Percentiles rank a stretch among this genome's conserved stretches.
Conservation (phyloP, 2,888 invertebrate genomes). For the Chloromyia formosa region DNA sequence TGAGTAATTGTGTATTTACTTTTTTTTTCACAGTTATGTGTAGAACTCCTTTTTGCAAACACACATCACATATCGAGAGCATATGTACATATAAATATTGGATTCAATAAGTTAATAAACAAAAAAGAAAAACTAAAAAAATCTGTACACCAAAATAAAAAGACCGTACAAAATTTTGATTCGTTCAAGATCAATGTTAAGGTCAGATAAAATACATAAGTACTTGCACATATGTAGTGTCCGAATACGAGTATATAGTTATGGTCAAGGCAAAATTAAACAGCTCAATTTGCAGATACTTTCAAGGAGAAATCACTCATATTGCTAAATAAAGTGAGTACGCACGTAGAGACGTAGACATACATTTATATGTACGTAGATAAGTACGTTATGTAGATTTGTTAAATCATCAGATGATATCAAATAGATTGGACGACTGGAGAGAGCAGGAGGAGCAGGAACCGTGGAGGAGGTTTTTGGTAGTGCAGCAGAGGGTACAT, state of each 20-base stretch:
- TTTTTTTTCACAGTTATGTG: too few relatives aligned
- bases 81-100: not conserved
- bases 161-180: conserved; percentile 23
- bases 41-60: not conserved
- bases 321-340: not conserved
- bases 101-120: not conserved
- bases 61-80: not conserved
- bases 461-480: too few relatives aligned
- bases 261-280: not conserved
- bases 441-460: too few relatives aligned
- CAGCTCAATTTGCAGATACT: conserved; percentile 8
- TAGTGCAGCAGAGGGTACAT: too few relatives aligned
- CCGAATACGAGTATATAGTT: not conserved
- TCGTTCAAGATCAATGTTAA: conserved; percentile 43
- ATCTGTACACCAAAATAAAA: not conserved
- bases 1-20: not conserved
- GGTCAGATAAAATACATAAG: conserved; percentile 35
- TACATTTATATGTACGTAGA: too few relatives aligned
- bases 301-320: conserved; percentile 25
- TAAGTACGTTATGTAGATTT: too few relatives aligned
- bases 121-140: not conserved
- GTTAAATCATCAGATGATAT: too few relatives aligned
- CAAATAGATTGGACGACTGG: too few relatives aligned
- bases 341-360: too few relatives aligned
- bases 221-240: too few relatives aligned